Conservation (phyloP, 2,113 vertebrate genomes). For the Planiliza haematocheilus region DNA sequence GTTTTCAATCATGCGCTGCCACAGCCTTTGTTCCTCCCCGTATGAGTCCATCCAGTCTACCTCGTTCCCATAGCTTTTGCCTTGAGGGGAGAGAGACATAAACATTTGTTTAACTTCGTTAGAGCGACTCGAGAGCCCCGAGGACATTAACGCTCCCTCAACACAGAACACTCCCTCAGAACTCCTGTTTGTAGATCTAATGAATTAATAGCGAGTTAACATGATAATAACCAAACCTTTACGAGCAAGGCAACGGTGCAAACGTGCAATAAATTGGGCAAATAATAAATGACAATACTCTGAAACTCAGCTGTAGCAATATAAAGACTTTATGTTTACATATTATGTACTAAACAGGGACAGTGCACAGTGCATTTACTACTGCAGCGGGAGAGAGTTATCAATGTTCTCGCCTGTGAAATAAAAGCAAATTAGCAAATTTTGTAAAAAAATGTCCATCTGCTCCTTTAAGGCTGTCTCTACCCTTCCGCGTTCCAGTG, state of each 20-base stretch:
- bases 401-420: too few species aligned
- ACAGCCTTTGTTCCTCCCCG: slow-evolving; percentile 92
- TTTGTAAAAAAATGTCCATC: too few species aligned
- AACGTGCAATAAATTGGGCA: too few species aligned
- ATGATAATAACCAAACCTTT: too few species aligned
- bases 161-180: background rate
- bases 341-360: too few species aligned
- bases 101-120: slow-evolving; percentile 29
- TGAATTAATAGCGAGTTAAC: too few species aligned
- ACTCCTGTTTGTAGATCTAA: too few species aligned
- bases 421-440: background rate
- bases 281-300: background rate
- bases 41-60: slow-evolving; percentile 97
- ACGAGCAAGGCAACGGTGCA: too few species aligned
- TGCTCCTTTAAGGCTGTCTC: background rate
- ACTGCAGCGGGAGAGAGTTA: too few species aligned
- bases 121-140: background rate
- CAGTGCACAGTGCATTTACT: background rate
- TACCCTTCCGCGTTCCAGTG: background rate
- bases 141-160: background rate
- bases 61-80: slow-evolving; percentile 90
- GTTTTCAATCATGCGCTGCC: slow-evolving; percentile 94
- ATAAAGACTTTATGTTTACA: too few species aligned
- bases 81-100: slow-evolving; percentile 71
- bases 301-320: background rate